These are phyloP conservation scores for Champsocephalus gunnari DNA, from an alignment of 2,797 vertebrate species.

Conservation along the genomic window DNA sequence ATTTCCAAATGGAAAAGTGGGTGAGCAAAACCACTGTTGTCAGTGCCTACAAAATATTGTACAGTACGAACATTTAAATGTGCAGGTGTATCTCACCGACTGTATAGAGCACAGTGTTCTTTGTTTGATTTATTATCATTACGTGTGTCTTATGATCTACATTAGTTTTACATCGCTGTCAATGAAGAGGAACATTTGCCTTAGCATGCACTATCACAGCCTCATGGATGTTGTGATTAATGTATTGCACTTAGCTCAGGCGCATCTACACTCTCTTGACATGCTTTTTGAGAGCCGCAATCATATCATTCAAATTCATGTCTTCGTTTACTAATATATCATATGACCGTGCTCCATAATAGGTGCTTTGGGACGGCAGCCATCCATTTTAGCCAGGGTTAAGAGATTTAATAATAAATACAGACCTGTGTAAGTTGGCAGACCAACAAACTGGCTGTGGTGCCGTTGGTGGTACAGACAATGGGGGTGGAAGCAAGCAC, in stretches of 20 bases:
- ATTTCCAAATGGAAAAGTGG: slow-evolving; percentile 1
- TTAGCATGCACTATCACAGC: slow-evolving; percentile 57
- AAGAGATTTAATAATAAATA: slow-evolving; percentile 73
- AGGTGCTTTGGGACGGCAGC: slow-evolving; percentile 48
- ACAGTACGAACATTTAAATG: background rate
- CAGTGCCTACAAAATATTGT: background rate
- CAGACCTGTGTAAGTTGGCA: slow-evolving; percentile 62
- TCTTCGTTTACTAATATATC: slow-evolving; percentile 68
- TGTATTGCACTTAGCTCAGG: slow-evolving; percentile 67
- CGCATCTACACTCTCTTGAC: slow-evolving; percentile 49
- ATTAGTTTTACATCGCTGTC: slow-evolving; percentile 67
- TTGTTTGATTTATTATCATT: slow-evolving; percentile 59
- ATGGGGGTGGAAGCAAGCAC: slow-evolving; percentile 57
- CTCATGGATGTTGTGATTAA: slow-evolving; percentile 71
- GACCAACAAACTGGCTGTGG: slow-evolving; percentile 57
- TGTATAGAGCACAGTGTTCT: slow-evolving; percentile 26
- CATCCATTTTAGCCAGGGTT: slow-evolving; percentile 63
- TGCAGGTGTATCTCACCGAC: slow-evolving; percentile 12
- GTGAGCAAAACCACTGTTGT: background rate
- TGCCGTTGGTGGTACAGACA: slow-evolving; percentile 41
- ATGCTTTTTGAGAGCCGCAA: slow-evolving; percentile 57
- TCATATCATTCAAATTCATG: slow-evolving; percentile 71
- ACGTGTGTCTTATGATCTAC: slow-evolving; percentile 35
- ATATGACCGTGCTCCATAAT: slow-evolving; percentile 59
- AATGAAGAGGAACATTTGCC: slow-evolving; percentile 75